phyloP scores from a whole-genome alignment of 1,140 invertebrate genomes.

The Lutraria rhynchaena region DNA sequence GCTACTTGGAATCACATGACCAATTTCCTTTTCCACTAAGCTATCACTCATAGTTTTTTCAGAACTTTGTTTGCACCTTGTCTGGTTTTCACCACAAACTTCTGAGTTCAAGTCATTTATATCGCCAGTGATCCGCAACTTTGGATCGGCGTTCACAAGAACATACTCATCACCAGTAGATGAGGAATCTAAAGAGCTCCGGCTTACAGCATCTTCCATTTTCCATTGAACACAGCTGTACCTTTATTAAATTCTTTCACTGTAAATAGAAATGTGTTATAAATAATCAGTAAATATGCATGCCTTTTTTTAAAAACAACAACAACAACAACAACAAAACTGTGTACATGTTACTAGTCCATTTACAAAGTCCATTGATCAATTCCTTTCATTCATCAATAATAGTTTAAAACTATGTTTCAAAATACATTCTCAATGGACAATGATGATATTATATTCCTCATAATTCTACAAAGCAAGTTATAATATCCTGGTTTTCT shows the following conservation, averaged over 20 bases:
- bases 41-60: slow-evolving; percentile 86
- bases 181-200: slow-evolving; percentile 91
- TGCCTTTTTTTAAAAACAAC: too few relatives aligned
- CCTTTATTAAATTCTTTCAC: not conserved
- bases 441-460: too few relatives aligned
- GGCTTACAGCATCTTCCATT: slow-evolving; percentile 90
- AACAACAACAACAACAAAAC: too few relatives aligned
- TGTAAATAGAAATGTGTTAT: too few relatives aligned
- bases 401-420: too few relatives aligned
- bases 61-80: slow-evolving; percentile 78
- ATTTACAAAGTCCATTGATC: too few relatives aligned
- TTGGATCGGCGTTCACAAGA: slow-evolving; percentile 87
- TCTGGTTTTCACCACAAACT: slow-evolving; percentile 82
- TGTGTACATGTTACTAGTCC: too few relatives aligned
- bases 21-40: slow-evolving; percentile 51
- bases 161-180: slow-evolving; percentile 93
- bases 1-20: slow-evolving; percentile 75
- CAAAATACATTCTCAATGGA: too few relatives aligned
- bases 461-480: too few relatives aligned
- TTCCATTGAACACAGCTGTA: not conserved
- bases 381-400: too few relatives aligned
- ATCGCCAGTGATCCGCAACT: slow-evolving; percentile 89
- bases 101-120: slow-evolving; percentile 90
- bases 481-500: too few relatives aligned
- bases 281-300: not conserved